These are phyloP conservation scores for Haliaeetus leucogaster DNA, from an alignment of 2,113 vertebrate species.

Conservation along the genomic window DNA sequence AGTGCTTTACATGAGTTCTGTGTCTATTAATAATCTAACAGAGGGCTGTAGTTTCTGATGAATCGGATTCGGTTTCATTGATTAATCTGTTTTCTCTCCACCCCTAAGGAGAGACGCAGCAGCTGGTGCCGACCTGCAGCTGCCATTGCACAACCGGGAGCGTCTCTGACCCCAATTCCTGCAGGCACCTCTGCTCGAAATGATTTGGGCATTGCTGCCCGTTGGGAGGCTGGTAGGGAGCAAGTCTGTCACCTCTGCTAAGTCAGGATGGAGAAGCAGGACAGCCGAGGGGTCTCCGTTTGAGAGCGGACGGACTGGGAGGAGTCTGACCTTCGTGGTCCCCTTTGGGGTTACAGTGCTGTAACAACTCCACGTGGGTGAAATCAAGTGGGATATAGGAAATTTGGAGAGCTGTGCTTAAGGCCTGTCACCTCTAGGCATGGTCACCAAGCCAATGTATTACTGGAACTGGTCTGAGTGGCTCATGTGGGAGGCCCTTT, in stretches of 20 bases:
- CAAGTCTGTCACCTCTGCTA: accelerated
- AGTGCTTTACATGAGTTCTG: neutral
- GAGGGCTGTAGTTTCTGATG: slow-evolving; percentile 14
- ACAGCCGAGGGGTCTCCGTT: accelerated
- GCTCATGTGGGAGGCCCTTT: neutral
- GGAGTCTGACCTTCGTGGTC: accelerated
- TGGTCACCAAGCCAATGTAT: accelerated
- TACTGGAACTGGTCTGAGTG: neutral
- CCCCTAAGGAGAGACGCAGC: neutral
- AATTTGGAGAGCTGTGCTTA: neutral
- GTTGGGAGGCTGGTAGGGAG: neutral
- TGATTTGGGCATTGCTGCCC: accelerated
- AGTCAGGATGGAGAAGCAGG: neutral
- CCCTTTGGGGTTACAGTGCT: neutral
- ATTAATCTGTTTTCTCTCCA: neutral
- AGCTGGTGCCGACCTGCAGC: neutral
- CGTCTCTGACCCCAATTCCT: accelerated
- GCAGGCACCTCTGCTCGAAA: neutral
- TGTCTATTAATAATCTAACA: slow-evolving; percentile 43
- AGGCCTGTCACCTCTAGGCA: neutral
- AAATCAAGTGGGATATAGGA: accelerated
- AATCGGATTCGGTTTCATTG: neutral
- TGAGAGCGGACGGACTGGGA: neutral
- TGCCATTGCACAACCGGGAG: neutral
- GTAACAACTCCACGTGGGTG: accelerated